phyloP scores from a whole-genome alignment of 1,140 invertebrate species.

The Subanguina moxae region DNA sequence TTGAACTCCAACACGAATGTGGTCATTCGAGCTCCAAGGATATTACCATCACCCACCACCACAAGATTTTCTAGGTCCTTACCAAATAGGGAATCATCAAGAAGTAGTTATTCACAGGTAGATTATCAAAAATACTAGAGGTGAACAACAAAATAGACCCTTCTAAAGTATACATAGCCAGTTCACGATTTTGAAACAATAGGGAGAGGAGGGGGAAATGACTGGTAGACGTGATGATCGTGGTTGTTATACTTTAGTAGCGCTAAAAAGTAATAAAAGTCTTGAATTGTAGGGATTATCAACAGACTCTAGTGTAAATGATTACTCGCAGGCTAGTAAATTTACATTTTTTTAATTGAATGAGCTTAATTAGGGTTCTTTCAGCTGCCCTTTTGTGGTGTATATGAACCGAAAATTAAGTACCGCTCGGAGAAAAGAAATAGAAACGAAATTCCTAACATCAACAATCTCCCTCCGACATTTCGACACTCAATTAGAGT shows the following conservation, averaged over 20 bases:
- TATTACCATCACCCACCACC: neutral
- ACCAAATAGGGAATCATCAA: neutral
- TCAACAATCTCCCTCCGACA: neutral
- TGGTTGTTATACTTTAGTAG: neutral
- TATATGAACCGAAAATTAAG: conserved; percentile 6
- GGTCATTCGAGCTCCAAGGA: neutral
- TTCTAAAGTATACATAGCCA: too few species aligned
- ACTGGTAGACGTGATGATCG: too few species aligned
- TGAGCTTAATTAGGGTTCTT: neutral
- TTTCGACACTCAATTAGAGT: conserved; percentile 30
- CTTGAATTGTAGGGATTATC: neutral
- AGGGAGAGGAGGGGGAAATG: too few species aligned
- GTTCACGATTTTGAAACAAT: too few species aligned
- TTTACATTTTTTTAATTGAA: neutral
- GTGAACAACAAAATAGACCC: too few species aligned
- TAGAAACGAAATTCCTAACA: neutral
- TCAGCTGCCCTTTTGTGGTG: neutral
- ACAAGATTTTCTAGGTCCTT: neutral
- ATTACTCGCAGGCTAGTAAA: neutral
- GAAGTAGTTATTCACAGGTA: neutral
- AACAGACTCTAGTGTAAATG: neutral
- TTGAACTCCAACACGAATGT: neutral
- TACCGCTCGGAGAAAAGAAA: neutral
- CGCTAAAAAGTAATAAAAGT: neutral
- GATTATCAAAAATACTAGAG: too few species aligned